These are phyloP conservation scores for Drosophila kurseongensis DNA, from an alignment of 1,140 invertebrate genomes.

Conservation along the genomic window DNA sequence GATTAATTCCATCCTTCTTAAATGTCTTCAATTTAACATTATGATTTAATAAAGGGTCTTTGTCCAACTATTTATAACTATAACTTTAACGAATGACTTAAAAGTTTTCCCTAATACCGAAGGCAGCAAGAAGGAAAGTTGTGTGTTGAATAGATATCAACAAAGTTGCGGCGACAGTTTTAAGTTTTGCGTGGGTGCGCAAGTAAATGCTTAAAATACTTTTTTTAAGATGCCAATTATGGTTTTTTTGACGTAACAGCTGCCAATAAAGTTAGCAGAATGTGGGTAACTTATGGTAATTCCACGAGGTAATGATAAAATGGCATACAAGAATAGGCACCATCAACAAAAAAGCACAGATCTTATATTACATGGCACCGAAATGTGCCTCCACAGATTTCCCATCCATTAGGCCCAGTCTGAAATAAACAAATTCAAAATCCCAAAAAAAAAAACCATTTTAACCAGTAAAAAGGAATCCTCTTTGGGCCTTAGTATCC, in stretches of 20 bases:
- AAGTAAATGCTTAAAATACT: conserved; percentile 2
- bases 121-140: conserved; percentile 25
- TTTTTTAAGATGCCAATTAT: conserved; percentile 29
- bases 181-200: conserved; percentile 10
- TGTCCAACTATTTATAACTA: conserved; percentile 20
- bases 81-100: conserved; percentile 6
- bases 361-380: conserved; percentile 2
- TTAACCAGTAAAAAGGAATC: conserved; percentile 26
- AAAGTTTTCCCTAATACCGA: conserved; percentile 10
- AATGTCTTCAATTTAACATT: not conserved
- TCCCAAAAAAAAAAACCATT: conserved; percentile 29
- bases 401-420: conserved; percentile 31
- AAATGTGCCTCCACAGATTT: conserved; percentile 25
- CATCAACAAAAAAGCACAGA: conserved; percentile 15
- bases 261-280: conserved; percentile 10
- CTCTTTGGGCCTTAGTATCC: conserved; percentile 27
- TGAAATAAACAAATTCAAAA: conserved; percentile 47
- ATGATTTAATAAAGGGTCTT: conserved; percentile 7
- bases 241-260: not conserved
- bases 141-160: conserved; percentile 11
- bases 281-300: not conserved
- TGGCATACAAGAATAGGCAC: not conserved
- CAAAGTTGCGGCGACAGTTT: conserved; percentile 25
- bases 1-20: not conserved
- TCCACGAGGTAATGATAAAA: not conserved